Percentiles rank a stretch among this genome's conserved stretches.
phyloP scores from a whole-genome alignment of 2,888 invertebrate genomes.

The Chymomyza amoena region DNA sequence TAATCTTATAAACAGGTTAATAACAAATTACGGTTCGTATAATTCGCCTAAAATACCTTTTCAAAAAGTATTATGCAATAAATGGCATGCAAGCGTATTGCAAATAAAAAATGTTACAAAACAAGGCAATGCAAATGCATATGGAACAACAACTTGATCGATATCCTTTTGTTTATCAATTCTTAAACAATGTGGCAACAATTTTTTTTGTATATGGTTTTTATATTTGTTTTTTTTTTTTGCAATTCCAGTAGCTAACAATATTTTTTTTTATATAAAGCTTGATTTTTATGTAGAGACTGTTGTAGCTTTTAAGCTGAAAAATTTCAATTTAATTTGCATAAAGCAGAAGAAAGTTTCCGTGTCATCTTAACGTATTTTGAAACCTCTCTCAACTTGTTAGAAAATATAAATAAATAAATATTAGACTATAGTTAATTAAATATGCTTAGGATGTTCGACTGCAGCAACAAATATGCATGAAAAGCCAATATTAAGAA shows the following conservation, averaged over 20 bases:
- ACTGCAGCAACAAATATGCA: too few relatives aligned
- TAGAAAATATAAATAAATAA: too few relatives aligned
- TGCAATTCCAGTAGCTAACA: constrained; percentile 48
- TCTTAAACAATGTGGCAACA: constrained; percentile 22
- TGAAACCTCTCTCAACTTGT: background rate
- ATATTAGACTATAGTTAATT: too few relatives aligned
- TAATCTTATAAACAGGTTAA: background rate
- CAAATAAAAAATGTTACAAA: constrained; percentile 29
- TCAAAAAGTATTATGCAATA: constrained; percentile 45
- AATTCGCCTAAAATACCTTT: constrained; percentile 48
- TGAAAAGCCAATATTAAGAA: too few relatives aligned
- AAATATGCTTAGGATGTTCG: too few relatives aligned
- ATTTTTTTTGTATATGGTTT: background rate
- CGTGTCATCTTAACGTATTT: background rate
- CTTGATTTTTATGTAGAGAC: background rate
- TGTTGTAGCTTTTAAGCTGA: background rate
- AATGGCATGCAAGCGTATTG: constrained; percentile 17
- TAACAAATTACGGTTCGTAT: background rate
- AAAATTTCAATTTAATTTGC: background rate
- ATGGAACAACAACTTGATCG: constrained; percentile 38
- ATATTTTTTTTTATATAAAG: constrained; percentile 24
- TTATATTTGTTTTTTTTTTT: background rate
- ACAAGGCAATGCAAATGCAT: constrained; percentile 58
- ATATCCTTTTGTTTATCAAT: constrained; percentile 15
- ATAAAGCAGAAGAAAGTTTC: background rate